These are phyloP conservation scores for Drosophila mayri DNA, from an alignment of 1,140 invertebrate genomes.

Conservation along the genomic window DNA sequence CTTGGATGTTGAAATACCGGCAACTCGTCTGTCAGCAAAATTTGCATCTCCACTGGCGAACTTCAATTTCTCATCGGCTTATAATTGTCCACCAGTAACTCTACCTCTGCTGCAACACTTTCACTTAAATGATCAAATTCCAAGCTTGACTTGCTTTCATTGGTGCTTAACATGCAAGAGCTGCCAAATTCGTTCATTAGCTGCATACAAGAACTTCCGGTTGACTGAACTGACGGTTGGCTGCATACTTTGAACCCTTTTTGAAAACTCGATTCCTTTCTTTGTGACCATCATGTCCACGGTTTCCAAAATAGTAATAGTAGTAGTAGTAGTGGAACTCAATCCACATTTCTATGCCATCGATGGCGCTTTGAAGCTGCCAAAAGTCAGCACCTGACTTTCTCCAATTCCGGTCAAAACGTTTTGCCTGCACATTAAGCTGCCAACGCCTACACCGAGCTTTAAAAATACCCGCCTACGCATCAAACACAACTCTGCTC, in stretches of 20 bases:
- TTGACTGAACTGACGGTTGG: neutral
- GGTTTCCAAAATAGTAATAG: slow-evolving; percentile 17
- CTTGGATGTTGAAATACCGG: slow-evolving; percentile 66
- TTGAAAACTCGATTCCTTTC: neutral
- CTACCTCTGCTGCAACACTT: neutral
- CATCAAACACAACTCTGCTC: too few species aligned
- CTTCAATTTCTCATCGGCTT: neutral
- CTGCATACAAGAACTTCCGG: neutral
- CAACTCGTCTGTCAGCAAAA: slow-evolving; percentile 29
- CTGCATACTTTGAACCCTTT: neutral
- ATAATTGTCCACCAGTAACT: neutral
- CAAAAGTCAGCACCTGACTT: too few species aligned
- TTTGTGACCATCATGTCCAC: slow-evolving; percentile 10
- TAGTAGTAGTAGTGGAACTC: too few species aligned
- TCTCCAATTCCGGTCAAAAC: too few species aligned
- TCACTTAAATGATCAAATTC: neutral
- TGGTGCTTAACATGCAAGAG: neutral
- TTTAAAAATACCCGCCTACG: too few species aligned
- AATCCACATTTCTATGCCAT: too few species aligned
- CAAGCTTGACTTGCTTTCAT: neutral
- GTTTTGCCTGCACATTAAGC: too few species aligned
- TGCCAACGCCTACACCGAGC: too few species aligned
- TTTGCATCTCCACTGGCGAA: slow-evolving; percentile 31
- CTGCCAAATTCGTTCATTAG: neutral
- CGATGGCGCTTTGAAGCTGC: too few species aligned